phyloP scores from a whole-genome alignment of 2,888 invertebrate species.

The Polyommatus icarus region DNA sequence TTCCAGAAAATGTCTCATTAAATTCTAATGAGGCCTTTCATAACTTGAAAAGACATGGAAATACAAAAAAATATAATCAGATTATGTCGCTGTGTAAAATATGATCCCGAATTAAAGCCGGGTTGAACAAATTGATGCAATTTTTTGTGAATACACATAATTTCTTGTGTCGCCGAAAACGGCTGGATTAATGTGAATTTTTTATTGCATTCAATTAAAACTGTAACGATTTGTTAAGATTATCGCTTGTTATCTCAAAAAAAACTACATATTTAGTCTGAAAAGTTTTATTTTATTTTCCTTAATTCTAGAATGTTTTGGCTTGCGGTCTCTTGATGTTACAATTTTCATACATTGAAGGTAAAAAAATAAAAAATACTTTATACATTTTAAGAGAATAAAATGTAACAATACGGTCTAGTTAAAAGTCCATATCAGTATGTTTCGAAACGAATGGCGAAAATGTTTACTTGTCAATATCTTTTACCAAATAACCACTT shows the following conservation, averaged over 20 bases:
- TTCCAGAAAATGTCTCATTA: constrained; percentile 27
- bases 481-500: too few relatives aligned
- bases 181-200: constrained; percentile 7
- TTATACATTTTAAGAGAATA: too few relatives aligned
- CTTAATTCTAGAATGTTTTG: too few relatives aligned
- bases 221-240: neutral
- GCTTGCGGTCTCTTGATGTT: too few relatives aligned
- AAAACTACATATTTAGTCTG: too few relatives aligned
- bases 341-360: too few relatives aligned
- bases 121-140: constrained; percentile 29
- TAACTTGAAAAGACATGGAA: constrained; percentile 7
- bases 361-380: too few relatives aligned
- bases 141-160: constrained; percentile 29
- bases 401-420: too few relatives aligned
- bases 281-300: too few relatives aligned
- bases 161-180: constrained; percentile 20
- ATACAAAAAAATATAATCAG: constrained; percentile 26
- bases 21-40: constrained; percentile 20
- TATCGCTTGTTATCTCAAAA: neutral
- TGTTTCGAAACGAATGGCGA: too few relatives aligned
- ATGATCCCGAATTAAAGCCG: constrained; percentile 27
- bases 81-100: constrained; percentile 15
- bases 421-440: too few relatives aligned
- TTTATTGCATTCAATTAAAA: neutral
- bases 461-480: too few relatives aligned